These are phyloP conservation scores for Geothlypis trichas DNA, from an alignment of 2,113 vertebrate species.

Conservation along the genomic window DNA sequence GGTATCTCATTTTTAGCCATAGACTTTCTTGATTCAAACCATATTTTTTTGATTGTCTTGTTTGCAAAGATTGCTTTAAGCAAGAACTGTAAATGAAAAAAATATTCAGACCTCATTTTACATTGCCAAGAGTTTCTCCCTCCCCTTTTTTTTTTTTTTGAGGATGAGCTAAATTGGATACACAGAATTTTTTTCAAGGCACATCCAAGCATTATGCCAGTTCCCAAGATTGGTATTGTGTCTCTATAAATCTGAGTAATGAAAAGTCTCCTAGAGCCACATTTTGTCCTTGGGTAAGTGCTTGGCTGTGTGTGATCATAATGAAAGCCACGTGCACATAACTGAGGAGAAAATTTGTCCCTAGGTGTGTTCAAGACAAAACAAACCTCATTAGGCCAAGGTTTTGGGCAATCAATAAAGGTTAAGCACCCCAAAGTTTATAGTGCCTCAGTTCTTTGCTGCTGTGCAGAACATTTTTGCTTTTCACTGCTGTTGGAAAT, in stretches of 20 bases:
- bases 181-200: background rate
- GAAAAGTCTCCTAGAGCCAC: conserved; percentile 48
- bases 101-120: conserved; percentile 48
- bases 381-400: conserved; percentile 25
- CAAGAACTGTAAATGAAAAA: conserved; percentile 35
- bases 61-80: conserved; percentile 62
- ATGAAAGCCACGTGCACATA: background rate
- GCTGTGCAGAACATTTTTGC: conserved; percentile 3
- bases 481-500: conserved; percentile 36
- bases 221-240: conserved; percentile 30
- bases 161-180: conserved; percentile 49
- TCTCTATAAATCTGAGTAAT: conserved; percentile 42
- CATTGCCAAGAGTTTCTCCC: conserved; percentile 35
- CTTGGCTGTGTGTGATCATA: conserved; percentile 6
- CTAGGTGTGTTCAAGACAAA: conserved; percentile 21
- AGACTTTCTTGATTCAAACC: conserved; percentile 65
- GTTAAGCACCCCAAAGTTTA: conserved; percentile 27
- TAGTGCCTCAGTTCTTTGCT: background rate
- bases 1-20: conserved; percentile 76
- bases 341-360: conserved; percentile 35
- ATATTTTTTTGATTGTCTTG: conserved; percentile 55
- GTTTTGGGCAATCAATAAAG: conserved; percentile 26
- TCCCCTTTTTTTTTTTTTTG: background rate
- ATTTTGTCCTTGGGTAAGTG: conserved; percentile 40
- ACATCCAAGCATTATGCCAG: conserved; percentile 37